These are phyloP conservation scores for Dysmachus trigonus DNA, from an alignment of 2,888 invertebrate species.

Conservation along the genomic window DNA sequence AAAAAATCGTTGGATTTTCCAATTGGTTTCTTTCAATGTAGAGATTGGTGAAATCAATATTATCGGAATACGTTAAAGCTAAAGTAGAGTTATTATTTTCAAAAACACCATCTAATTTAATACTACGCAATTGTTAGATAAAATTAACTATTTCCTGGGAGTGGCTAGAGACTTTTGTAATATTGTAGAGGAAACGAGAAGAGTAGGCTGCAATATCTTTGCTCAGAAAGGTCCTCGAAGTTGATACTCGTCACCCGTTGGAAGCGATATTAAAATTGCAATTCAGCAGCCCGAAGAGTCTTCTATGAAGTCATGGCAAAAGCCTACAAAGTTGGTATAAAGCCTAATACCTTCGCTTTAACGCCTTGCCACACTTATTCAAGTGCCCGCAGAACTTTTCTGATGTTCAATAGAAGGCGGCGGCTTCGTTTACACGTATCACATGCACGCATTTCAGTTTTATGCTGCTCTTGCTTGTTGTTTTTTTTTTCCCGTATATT, in stretches of 20 bases:
- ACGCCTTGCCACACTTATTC: conserved; percentile 29
- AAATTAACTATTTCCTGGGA: neutral
- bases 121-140: neutral
- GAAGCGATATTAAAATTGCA: neutral
- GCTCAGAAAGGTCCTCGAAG: neutral
- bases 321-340: neutral
- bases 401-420: conserved; percentile 21
- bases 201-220: neutral
- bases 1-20: too few species aligned
- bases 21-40: too few species aligned
- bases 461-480: neutral
- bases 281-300: neutral
- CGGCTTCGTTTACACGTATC: conserved; percentile 26
- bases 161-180: neutral
- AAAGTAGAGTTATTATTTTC: neutral
- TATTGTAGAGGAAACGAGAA: neutral
- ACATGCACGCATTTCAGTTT: neutral
- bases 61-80: too few species aligned
- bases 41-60: too few species aligned
- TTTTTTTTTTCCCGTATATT: neutral
- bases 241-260: neutral
- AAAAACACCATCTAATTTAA: neutral
- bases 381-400: conserved; percentile 28
- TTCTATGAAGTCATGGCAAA: neutral
- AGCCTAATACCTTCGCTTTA: conserved; percentile 1